A percentile compares a stretch with the other conserved stretches of the same genome.
phyloP scores from a whole-genome alignment of 2,113 vertebrate species.

The Pagrus major region DNA sequence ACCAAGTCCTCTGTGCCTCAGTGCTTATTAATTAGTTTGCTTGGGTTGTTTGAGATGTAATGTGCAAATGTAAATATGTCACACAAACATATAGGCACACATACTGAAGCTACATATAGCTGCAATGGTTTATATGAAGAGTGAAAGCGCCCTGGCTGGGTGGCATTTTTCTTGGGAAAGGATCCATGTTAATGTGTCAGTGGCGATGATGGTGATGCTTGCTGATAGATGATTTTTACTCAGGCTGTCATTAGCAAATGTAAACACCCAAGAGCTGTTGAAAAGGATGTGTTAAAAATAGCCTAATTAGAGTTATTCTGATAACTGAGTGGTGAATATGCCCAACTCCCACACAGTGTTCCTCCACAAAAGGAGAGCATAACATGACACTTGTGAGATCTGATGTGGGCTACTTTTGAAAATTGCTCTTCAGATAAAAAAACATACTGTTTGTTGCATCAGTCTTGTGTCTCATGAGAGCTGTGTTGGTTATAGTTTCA shows the following conservation, averaged over 20 bases:
- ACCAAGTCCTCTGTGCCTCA: constrained; percentile 49
- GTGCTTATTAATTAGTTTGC: constrained; percentile 65
- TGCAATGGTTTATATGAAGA: neutral
- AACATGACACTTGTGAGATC: constrained; percentile 68
- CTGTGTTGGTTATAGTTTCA: constrained; percentile 27
- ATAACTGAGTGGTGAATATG: constrained; percentile 72
- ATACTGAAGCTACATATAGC: neutral
- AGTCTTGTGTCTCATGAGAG: constrained; percentile 8
- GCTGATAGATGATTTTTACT: constrained; percentile 79
- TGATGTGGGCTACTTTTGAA: constrained; percentile 39
- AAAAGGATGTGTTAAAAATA: constrained; percentile 83
- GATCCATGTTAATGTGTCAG: constrained; percentile 67
- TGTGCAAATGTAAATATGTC: constrained; percentile 58
- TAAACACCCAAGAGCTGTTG: constrained; percentile 80
- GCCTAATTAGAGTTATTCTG: constrained; percentile 81
- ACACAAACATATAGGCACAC: constrained; percentile 3
- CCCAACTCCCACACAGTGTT: constrained; percentile 66
- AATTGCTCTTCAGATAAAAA: constrained; percentile 25
- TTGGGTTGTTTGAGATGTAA: constrained; percentile 46
- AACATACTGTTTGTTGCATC: constrained; percentile 39
- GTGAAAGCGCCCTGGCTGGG: constrained; percentile 10
- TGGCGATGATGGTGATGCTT: constrained; percentile 77
- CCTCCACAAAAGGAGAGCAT: constrained; percentile 54
- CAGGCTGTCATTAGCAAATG: constrained; percentile 78
- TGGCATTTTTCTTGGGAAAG: constrained; percentile 52